These are phyloP conservation scores for Popillia japonica DNA, from an alignment of 1,140 invertebrate genomes.

Conservation along the genomic window DNA sequence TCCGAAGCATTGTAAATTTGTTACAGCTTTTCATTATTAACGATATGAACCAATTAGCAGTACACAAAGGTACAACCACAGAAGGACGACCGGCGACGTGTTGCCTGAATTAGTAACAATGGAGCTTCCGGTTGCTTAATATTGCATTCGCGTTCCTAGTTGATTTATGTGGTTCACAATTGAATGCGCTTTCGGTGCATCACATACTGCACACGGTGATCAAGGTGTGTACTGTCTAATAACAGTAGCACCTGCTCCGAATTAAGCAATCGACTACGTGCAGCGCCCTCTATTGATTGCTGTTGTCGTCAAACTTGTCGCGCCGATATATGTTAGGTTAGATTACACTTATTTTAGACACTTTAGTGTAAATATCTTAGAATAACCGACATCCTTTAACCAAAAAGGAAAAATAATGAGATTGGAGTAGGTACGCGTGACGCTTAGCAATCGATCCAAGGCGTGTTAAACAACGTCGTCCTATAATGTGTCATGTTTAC, in stretches of 20 bases:
- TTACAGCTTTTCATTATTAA: neutral
- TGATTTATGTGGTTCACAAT: constrained; percentile 38
- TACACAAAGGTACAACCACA: neutral
- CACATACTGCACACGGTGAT: neutral
- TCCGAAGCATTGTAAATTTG: neutral
- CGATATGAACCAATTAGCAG: neutral
- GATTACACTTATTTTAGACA: no score
- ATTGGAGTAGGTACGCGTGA: neutral
- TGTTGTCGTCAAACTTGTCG: neutral
- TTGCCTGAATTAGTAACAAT: neutral
- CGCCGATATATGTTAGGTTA: no score
- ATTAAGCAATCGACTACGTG: neutral
- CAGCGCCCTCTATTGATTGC: neutral
- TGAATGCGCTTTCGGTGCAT: constrained; percentile 38
- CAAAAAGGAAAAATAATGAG: neutral
- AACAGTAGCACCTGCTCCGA: neutral
- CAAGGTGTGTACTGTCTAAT: neutral
- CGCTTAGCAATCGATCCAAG: neutral
- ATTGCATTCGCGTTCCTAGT: neutral
- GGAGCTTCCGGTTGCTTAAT: neutral
- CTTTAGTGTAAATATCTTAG: no score
- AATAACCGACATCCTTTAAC: no score
- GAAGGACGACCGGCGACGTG: neutral
- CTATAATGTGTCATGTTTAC: neutral
- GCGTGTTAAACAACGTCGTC: constrained; percentile 9